Conservation (phyloP, 1,140 invertebrate genomes). For the Neodiprion lecontei region DNA sequence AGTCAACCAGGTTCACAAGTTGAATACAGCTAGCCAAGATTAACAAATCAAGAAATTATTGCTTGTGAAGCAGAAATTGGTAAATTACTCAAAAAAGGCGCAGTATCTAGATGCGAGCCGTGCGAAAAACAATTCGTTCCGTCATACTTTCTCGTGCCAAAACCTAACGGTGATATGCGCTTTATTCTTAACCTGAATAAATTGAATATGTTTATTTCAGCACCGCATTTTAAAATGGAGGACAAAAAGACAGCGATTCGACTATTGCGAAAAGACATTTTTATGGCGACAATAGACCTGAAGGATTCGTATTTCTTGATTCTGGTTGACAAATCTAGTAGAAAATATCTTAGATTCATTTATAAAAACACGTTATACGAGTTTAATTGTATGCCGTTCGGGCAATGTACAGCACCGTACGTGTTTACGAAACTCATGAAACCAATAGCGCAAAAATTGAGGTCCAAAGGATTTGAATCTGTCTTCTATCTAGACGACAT, state of each 20-base stretch:
- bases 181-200: conserved; percentile 7
- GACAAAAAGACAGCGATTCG: conserved; percentile 4
- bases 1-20: background rate
- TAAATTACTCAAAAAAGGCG: conserved; percentile 14
- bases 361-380: conserved; percentile 26
- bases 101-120: conserved; percentile 16
- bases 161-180: conserved; percentile 15
- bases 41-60: conserved; percentile 11
- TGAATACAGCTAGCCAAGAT: background rate
- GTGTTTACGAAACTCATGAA: conserved; percentile 36
- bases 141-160: conserved; percentile 17
- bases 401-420: conserved; percentile 28
- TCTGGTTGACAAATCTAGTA: conserved; percentile 4
- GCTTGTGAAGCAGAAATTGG: conserved; percentile 10
- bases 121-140: conserved; percentile 18
- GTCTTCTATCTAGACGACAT: conserved; percentile 25
- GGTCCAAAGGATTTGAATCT: conserved; percentile 18
- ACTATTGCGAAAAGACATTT: conserved; percentile 3
- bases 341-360: conserved; percentile 20
- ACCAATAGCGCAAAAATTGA: conserved; percentile 23
- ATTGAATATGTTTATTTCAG: conserved; percentile 6
- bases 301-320: conserved; percentile 25
- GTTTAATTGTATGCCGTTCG: conserved; percentile 33
- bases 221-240: conserved; percentile 14
- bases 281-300: conserved; percentile 10